phyloP scores from a whole-genome alignment of 2,888 invertebrate species.

The Drosophila nigritarsus region DNA sequence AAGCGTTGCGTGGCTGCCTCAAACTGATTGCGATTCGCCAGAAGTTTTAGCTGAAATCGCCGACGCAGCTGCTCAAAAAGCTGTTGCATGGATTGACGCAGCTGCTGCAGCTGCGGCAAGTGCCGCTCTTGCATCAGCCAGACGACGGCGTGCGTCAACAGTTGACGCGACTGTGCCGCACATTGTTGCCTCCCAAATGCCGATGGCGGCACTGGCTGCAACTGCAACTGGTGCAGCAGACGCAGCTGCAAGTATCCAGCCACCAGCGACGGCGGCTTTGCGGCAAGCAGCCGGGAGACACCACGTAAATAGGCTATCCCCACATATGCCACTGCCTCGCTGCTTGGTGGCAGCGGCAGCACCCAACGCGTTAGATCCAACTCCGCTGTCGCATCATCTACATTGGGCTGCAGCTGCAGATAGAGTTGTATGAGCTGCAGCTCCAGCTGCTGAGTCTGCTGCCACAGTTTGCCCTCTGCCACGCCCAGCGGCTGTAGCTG shows the following conservation, averaged over 20 bases:
- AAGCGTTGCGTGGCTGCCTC: background rate
- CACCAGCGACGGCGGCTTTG: constrained; percentile 16
- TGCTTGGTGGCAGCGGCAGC: constrained; percentile 32
- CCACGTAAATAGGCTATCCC: background rate
- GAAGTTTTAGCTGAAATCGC: constrained; percentile 34
- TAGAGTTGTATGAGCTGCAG: background rate
- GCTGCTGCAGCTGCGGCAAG: background rate
- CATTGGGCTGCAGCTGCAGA: background rate
- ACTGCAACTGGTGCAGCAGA: constrained; percentile 28
- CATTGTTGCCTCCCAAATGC: constrained; percentile 37
- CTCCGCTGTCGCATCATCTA: background rate
- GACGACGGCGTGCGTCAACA: constrained; percentile 53
- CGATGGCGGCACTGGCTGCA: background rate
- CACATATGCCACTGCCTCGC: background rate
- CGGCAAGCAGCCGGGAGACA: background rate
- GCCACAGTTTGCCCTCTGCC: constrained; percentile 20
- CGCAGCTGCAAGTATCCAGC: constrained; percentile 39
- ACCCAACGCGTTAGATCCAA: constrained; percentile 32
- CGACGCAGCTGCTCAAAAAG: constrained; percentile 51
- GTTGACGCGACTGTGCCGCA: constrained; percentile 48
- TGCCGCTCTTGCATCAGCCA: constrained; percentile 53
- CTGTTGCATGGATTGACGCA: constrained; percentile 27
- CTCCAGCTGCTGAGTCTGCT: constrained; percentile 29
- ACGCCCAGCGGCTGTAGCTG: constrained; percentile 10
- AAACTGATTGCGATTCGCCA: constrained; percentile 52